A percentile compares a stretch with the other conserved stretches of the same genome.
phyloP scores from a whole-genome alignment of 2,888 invertebrate species.

The Clusia tigrina region DNA sequence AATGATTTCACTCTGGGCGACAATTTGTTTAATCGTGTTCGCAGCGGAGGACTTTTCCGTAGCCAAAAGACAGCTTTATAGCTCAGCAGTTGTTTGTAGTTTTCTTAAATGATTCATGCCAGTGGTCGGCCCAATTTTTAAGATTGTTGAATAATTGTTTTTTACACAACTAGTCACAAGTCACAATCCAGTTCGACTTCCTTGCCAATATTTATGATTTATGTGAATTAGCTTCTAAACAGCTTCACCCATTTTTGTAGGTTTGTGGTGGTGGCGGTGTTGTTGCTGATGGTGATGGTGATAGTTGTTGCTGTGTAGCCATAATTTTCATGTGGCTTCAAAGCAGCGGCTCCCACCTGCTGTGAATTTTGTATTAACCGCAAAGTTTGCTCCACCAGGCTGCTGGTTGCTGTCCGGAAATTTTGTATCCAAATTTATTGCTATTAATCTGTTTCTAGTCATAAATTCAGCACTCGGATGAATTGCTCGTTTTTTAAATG shows the following conservation, averaged over 20 bases:
- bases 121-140: too few relatives aligned
- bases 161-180: too few relatives aligned
- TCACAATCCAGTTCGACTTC: not conserved
- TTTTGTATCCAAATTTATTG: too few relatives aligned
- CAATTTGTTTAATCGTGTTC: slow-evolving; percentile 45
- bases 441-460: too few relatives aligned
- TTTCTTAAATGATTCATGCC: too few relatives aligned
- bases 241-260: not conserved
- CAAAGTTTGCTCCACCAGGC: not conserved
- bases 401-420: too few relatives aligned
- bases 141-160: too few relatives aligned
- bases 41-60: not conserved
- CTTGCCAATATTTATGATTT: not conserved
- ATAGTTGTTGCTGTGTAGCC: not conserved
- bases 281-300: not conserved
- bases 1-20: slow-evolving; percentile 54
- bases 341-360: not conserved
- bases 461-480: too few relatives aligned
- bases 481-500: too few relatives aligned
- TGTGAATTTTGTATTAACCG: not conserved
- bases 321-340: not conserved
- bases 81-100: too few relatives aligned
- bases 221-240: not conserved
- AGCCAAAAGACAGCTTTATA: not conserved
- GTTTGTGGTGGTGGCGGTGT: not conserved